These are phyloP conservation scores for Altica lythri DNA, from an alignment of 2,888 invertebrate genomes.

Conservation along the genomic window DNA sequence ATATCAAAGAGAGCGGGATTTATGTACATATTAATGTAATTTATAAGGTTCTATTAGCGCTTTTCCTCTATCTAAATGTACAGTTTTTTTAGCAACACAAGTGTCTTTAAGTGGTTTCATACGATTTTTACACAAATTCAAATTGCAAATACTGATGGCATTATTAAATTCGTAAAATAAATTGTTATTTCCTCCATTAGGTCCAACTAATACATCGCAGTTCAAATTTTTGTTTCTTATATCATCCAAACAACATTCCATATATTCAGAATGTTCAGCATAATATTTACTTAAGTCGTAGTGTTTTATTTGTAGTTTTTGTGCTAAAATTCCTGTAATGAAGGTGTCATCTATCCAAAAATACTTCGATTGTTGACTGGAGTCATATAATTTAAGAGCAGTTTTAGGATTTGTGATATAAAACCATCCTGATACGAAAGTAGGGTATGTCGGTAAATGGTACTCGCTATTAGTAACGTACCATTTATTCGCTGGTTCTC, in stretches of 20 bases:
- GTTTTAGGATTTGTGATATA: slow-evolving; percentile 74
- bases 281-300: slow-evolving; percentile 66
- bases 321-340: slow-evolving; percentile 78
- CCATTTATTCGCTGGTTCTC: slow-evolving; percentile 78
- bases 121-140: slow-evolving; percentile 61
- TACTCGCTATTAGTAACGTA: slow-evolving; percentile 74
- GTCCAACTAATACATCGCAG: slow-evolving; percentile 75
- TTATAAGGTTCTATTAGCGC: slow-evolving; percentile 44
- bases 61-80: slow-evolving; percentile 47
- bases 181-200: slow-evolving; percentile 76
- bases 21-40: slow-evolving; percentile 41
- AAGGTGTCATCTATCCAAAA: slow-evolving; percentile 95
- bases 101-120: slow-evolving; percentile 61
- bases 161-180: slow-evolving; percentile 69
- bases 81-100: slow-evolving; percentile 61
- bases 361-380: slow-evolving; percentile 64
- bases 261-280: slow-evolving; percentile 71
- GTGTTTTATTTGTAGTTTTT: slow-evolving; percentile 63
- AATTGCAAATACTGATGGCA: slow-evolving; percentile 65
- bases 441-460: slow-evolving; percentile 65
- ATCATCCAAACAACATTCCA: slow-evolving; percentile 75
- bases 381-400: slow-evolving; percentile 62
- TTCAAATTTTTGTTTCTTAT: slow-evolving; percentile 60
- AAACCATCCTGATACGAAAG: slow-evolving; percentile 83
- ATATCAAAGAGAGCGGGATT: no score